A percentile compares a stretch with the other conserved stretches of the same genome.
Evolutionary conservation across 2,797 vertebrate genomes (phyloP).

Genomic region (Eidolon dupreanum): DNA sequence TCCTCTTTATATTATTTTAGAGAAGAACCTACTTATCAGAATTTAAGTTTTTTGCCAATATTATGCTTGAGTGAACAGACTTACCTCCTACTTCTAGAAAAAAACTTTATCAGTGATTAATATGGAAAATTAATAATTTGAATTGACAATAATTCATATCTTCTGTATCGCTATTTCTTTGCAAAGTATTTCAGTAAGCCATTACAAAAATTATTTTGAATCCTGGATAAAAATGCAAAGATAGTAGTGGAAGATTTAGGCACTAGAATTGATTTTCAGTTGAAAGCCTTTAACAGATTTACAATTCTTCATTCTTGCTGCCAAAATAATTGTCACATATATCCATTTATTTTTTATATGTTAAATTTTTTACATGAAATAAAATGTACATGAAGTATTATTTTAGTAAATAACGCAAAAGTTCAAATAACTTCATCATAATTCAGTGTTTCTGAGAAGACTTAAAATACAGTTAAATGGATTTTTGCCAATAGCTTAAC

Average conservation of each 20-base stretch:
- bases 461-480: background rate
- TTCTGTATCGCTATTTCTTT: background rate
- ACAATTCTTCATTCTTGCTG: background rate
- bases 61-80: background rate
- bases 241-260: background rate
- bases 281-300: background rate
- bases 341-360: background rate
- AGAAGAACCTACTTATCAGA: background rate
- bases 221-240: background rate
- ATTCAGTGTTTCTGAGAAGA: background rate
- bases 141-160: background rate
- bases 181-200: background rate
- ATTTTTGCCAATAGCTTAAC: background rate
- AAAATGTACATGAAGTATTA: background rate
- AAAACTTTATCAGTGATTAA: background rate
- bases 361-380: background rate
- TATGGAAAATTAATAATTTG: background rate
- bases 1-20: background rate
- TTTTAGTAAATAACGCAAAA: background rate
- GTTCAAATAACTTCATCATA: background rate
- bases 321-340: background rate
- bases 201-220: background rate
- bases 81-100: background rate
- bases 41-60: background rate
- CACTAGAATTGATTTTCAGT: background rate